Conservation (phyloP, 2,888 invertebrate species). For the Eledona agricola region DNA sequence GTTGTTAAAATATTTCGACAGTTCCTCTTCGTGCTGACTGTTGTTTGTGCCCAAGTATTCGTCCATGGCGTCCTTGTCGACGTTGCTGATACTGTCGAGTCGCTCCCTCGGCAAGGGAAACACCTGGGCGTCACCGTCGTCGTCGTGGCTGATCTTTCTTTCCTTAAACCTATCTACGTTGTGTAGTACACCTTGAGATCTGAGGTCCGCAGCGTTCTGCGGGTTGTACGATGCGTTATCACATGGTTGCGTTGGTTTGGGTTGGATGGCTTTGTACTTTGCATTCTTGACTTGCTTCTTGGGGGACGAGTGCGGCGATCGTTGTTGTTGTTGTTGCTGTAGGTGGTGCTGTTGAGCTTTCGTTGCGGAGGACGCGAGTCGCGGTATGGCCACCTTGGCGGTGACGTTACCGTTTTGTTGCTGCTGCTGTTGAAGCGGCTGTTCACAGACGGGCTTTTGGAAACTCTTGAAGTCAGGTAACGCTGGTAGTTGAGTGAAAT, state of each 20-base stretch:
- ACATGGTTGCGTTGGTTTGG: slow-evolving; percentile 60
- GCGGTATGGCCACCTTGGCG: slow-evolving; percentile 55
- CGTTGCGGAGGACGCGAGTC: slow-evolving; percentile 42
- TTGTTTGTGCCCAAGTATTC: slow-evolving; percentile 81
- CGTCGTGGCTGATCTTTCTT: slow-evolving; percentile 45
- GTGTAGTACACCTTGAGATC: slow-evolving; percentile 58
- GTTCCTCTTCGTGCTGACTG: slow-evolving; percentile 83
- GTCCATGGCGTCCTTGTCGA: slow-evolving; percentile 82
- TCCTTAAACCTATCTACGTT: slow-evolving; percentile 52
- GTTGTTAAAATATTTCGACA: slow-evolving; percentile 83
- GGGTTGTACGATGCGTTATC: slow-evolving; percentile 61
- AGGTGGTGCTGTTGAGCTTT: slow-evolving; percentile 28
- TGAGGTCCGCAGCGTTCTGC: slow-evolving; percentile 52
- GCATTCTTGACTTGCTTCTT: slow-evolving; percentile 48
- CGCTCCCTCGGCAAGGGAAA: slow-evolving; percentile 67
- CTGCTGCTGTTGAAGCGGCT: slow-evolving; percentile 28
- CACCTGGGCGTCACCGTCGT: slow-evolving; percentile 46
- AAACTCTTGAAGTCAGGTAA: slow-evolving; percentile 64
- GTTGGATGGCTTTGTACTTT: slow-evolving; percentile 67
- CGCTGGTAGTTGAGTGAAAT: slow-evolving; percentile 57
- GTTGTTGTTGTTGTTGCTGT: slow-evolving; percentile 34
- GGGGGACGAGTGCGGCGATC: slow-evolving; percentile 44
- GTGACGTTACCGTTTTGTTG: slow-evolving; percentile 26
- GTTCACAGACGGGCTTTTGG: slow-evolving; percentile 54
- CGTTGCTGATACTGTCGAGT: slow-evolving; percentile 78